Conservation (phyloP, 92 coral and sea anemone species). For the Epizoanthus rinbou region DNA sequence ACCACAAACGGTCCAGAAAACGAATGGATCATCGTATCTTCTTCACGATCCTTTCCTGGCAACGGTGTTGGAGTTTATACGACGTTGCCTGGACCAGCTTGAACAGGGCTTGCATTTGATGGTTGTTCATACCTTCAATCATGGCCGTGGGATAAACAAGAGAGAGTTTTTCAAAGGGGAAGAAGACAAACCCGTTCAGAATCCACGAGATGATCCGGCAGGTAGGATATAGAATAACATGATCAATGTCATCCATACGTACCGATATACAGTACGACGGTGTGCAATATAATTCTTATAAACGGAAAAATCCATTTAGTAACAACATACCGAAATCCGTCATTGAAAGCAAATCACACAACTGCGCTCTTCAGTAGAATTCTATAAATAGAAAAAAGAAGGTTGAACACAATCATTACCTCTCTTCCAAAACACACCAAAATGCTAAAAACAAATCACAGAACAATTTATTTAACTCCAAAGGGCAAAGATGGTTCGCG, state of each 20-base stretch:
- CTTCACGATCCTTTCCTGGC: constrained; percentile 26
- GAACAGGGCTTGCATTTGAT: constrained; percentile 8
- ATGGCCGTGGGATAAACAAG: neutral
- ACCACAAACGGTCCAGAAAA: constrained; percentile 28
- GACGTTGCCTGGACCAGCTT: constrained; percentile 30
- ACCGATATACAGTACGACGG: too few relatives aligned
- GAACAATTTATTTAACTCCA: too few relatives aligned
- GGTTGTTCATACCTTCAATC: neutral
- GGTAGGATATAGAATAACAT: neutral
- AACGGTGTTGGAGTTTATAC: constrained; percentile 10
- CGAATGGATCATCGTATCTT: neutral
- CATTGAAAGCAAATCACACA: too few relatives aligned
- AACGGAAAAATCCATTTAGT: too few relatives aligned
- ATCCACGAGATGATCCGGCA: constrained; percentile 9
- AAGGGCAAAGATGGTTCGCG: too few relatives aligned
- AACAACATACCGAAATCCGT: too few relatives aligned
- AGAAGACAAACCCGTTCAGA: neutral
- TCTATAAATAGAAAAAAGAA: too few relatives aligned
- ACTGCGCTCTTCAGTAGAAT: too few relatives aligned
- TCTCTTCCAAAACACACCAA: too few relatives aligned
- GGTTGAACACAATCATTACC: too few relatives aligned
- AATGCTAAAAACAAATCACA: too few relatives aligned
- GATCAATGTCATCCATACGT: neutral
- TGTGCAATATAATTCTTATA: too few relatives aligned
- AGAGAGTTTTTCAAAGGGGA: neutral